Evolutionary conservation across 2,888 invertebrate genomes (phyloP).

Genomic region (Branchellion lobata): DNA sequence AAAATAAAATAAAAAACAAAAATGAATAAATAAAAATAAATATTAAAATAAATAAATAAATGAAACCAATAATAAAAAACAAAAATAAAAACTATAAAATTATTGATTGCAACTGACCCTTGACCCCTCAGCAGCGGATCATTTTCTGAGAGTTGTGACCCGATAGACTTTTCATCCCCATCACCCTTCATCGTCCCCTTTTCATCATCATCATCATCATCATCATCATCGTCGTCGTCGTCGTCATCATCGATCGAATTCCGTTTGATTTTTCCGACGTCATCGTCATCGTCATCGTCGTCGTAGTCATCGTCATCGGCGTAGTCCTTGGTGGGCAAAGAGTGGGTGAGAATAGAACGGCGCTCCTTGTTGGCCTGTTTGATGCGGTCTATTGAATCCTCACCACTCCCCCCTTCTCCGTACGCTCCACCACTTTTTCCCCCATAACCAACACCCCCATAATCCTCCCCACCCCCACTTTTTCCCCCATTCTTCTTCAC

Average conservation of each 20-base stretch:
- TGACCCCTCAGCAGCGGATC: neutral
- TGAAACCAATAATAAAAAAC: no score
- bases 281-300: neutral
- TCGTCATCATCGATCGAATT: neutral
- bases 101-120: no score
- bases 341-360: neutral
- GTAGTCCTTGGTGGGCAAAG: neutral
- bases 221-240: neutral
- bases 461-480: no score
- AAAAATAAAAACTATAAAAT: no score
- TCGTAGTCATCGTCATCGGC: neutral
- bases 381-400: neutral
- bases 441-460: no score
- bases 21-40: no score
- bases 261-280: no score
- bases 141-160: neutral
- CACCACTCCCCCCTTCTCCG: no score
- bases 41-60: no score
- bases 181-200: constrained; percentile 45
- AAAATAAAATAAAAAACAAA: no score
- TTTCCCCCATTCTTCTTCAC: no score
- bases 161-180: neutral
- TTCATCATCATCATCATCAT: constrained; percentile 52
- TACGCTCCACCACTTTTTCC: no score
- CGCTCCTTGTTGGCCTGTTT: neutral